Evolutionary conservation across 2,888 invertebrate genomes (phyloP).

Genomic region (Ceratothoa steindachneri): DNA sequence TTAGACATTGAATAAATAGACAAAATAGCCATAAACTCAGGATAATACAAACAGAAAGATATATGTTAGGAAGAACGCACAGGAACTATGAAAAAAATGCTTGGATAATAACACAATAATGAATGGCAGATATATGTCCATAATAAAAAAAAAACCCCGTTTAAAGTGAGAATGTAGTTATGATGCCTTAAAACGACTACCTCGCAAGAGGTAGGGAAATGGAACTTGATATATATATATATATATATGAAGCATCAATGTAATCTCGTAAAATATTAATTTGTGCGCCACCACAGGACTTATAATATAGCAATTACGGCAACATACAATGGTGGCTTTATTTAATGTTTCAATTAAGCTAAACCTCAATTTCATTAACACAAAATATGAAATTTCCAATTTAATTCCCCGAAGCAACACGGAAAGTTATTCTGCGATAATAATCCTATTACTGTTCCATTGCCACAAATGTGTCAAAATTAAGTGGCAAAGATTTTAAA

Average conservation of each 20-base stretch:
- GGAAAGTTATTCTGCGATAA: background rate
- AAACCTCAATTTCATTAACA: background rate
- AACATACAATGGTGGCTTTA: background rate
- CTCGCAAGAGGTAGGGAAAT: no score
- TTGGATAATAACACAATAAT: no score
- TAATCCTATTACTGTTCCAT: background rate
- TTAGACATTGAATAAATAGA: no score
- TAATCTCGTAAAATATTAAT: background rate
- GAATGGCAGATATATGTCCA: no score
- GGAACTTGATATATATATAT: constrained; percentile 20
- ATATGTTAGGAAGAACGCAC: no score
- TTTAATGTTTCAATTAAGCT: background rate
- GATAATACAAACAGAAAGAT: no score
- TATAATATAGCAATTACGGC: background rate
- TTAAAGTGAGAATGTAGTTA: no score
- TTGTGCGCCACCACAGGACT: background rate
- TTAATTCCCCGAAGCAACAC: background rate
- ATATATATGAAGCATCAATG: constrained; percentile 5
- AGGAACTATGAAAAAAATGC: no score
- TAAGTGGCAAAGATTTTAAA: background rate
- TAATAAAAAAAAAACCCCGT: no score
- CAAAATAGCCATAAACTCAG: no score
- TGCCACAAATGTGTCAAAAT: background rate
- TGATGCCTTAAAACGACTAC: no score
- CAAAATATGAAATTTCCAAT: background rate